These are phyloP conservation scores for Mola mola DNA, from an alignment of 2,113 vertebrate species.

Conservation along the genomic window DNA sequence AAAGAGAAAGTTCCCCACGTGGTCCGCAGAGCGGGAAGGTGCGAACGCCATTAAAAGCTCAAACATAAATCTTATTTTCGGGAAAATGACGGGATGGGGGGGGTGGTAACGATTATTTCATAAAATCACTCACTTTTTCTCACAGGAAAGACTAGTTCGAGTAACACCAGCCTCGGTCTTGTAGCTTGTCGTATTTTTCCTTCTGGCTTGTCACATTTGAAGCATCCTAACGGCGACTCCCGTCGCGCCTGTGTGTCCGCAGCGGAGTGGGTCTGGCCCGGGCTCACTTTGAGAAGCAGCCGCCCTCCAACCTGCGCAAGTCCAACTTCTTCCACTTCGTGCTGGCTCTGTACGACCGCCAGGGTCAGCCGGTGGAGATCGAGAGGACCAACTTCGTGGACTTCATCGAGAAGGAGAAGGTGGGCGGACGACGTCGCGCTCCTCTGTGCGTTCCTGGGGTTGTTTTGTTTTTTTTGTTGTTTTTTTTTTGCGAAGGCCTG, in stretches of 20 bases:
- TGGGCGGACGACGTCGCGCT: no score
- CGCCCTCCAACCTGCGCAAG: conserved; percentile 97
- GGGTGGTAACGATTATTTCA: no score
- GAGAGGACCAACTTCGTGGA: conserved; percentile 96
- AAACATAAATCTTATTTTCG: no score
- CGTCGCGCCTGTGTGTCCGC: conserved; percentile 79
- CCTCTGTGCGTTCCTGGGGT: no score
- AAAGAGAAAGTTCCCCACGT: not conserved
- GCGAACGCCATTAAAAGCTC: conserved; percentile 1
- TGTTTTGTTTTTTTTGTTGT: no score
- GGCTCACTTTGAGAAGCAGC: conserved; percentile 99
- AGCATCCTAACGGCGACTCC: conserved; percentile 59
- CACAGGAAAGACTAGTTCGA: no score
- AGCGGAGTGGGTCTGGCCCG: conserved; percentile 98
- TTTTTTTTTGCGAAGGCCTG: no score
- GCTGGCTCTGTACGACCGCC: conserved; percentile 96
- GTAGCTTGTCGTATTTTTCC: not conserved
- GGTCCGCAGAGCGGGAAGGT: conserved; percentile 1
- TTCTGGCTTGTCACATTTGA: not conserved
- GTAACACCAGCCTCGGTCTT: no score
- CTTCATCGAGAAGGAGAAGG: conserved; percentile 99
- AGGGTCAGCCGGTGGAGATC: conserved; percentile 98
- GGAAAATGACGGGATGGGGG: no score
- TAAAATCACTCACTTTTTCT: no score
- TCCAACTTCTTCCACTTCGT: conserved; percentile 99